A percentile compares a stretch with the other conserved stretches of the same genome.
Conservation (phyloP, 1,140 invertebrate genomes). For the Eufriesea mexicana region DNA sequence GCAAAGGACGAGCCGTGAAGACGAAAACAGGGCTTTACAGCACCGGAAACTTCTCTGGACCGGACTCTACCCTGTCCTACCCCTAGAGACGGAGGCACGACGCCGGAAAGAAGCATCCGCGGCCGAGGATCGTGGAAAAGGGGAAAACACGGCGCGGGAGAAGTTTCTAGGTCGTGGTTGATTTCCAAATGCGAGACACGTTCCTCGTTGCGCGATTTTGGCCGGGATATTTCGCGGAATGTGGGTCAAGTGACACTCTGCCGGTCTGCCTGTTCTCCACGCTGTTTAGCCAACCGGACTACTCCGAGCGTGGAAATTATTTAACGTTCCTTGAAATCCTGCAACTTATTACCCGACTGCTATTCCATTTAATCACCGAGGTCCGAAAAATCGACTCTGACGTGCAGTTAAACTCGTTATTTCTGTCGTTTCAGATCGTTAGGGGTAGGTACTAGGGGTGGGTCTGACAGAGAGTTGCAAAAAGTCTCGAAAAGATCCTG, state of each 20-base stretch:
- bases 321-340: constrained; percentile 18
- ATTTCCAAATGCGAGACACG: constrained; percentile 36
- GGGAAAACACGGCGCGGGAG: neutral
- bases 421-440: neutral
- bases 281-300: constrained; percentile 26
- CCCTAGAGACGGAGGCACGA: neutral
- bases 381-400: neutral
- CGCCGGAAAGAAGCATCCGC: neutral
- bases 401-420: neutral
- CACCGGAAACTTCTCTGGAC: constrained; percentile 54
- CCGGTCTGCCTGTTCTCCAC: neutral
- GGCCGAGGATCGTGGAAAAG: neutral
- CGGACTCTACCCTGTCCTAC: no score
- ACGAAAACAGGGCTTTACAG: constrained; percentile 60
- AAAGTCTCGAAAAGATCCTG: no score
- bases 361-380: neutral
- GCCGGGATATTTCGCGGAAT: constrained; percentile 20
- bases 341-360: constrained; percentile 4
- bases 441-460: no score
- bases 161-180: constrained; percentile 44
- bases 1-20: no score
- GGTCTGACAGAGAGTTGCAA: no score
- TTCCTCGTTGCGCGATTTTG: constrained; percentile 25
- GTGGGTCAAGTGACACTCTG: constrained; percentile 25
- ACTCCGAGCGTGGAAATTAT: constrained; percentile 24